These are phyloP conservation scores for Galerucella pusilla DNA, from an alignment of 2,888 invertebrate genomes.

Conservation along the genomic window DNA sequence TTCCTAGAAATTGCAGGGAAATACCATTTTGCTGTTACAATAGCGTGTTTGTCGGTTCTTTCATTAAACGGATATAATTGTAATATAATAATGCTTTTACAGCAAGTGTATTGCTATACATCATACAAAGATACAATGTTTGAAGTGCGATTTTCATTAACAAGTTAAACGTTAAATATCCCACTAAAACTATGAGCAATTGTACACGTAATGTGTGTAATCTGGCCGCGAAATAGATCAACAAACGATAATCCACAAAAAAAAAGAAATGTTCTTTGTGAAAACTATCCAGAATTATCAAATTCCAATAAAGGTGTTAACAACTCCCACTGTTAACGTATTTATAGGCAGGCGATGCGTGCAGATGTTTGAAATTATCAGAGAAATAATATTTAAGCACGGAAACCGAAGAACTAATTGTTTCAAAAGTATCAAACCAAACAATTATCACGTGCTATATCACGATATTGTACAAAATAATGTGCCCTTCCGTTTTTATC, in stretches of 20 bases:
- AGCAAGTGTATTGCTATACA: constrained; percentile 6
- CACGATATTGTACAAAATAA: constrained; percentile 24
- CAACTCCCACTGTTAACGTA: neutral
- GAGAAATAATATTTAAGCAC: constrained; percentile 23
- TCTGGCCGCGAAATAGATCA: too few species aligned
- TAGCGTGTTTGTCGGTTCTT: constrained; percentile 29
- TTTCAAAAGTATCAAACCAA: constrained; percentile 26
- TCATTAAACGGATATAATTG: constrained; percentile 24
- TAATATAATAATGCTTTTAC: constrained; percentile 30
- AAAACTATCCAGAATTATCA: neutral
- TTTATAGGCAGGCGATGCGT: constrained; percentile 11
- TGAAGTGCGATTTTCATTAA: too few species aligned
- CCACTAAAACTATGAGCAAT: neutral
- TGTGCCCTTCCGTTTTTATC: constrained; percentile 15
- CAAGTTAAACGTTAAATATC: neutral
- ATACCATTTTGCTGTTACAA: constrained; percentile 26
- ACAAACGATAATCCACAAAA: too few species aligned
- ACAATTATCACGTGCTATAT: constrained; percentile 21
- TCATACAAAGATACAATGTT: neutral
- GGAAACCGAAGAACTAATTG: constrained; percentile 32
- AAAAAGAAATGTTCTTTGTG: too few species aligned
- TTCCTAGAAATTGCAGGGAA: constrained; percentile 40
- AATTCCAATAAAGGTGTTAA: neutral
- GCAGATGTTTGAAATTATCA: constrained; percentile 25
- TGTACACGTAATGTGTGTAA: too few species aligned